Conservation (phyloP, 2,797 vertebrate genomes). For the Triplophysa yarkandensis region DNA sequence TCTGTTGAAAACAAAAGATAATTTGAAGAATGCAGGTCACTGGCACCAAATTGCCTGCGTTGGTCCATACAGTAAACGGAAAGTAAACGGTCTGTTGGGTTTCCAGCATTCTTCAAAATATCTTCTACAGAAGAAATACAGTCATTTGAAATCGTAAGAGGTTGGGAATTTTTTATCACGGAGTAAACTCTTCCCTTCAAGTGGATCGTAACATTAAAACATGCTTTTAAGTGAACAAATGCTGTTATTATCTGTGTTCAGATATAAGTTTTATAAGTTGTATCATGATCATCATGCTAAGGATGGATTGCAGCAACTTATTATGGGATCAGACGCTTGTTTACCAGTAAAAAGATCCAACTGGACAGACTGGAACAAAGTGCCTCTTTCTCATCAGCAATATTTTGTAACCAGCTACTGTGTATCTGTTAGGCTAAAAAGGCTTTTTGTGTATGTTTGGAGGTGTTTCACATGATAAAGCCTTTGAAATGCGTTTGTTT, state of each 20-base stretch:
- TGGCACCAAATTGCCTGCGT: no score
- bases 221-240: constrained; percentile 6
- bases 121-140: no score
- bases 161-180: no score
- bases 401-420: not conserved
- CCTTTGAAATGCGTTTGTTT: constrained; percentile 18
- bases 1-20: no score
- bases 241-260: constrained; percentile 34
- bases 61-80: no score
- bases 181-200: no score
- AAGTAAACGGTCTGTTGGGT: no score
- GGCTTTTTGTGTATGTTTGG: not conserved
- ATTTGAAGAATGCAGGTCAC: no score
- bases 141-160: no score
- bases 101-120: no score
- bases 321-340: not conserved
- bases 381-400: constrained; percentile 40
- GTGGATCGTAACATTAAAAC: constrained; percentile 30
- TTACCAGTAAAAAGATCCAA: constrained; percentile 9
- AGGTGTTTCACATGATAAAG: constrained; percentile 13
- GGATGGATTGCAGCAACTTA: not conserved
- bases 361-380: constrained; percentile 35
- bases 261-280: not conserved
- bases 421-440: constrained; percentile 1
- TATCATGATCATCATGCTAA: constrained; percentile 15